Evolutionary conservation across 30 jellyfish, hydroid and myxozoan species (phyloP).

Genomic region (Haliclystus octoradiatus): DNA sequence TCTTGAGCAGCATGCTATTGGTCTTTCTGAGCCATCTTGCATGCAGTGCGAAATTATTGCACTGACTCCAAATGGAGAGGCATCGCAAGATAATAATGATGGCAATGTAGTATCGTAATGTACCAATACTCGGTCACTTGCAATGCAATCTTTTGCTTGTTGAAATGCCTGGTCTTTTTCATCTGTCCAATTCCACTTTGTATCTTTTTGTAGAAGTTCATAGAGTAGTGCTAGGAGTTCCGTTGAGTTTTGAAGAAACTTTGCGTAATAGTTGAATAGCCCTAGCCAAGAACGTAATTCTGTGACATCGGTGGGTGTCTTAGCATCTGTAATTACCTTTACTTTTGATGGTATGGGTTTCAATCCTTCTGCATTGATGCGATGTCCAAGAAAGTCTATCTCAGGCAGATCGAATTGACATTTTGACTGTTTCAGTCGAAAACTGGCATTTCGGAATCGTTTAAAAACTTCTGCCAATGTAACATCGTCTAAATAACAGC

Average conservation of each 20-base stretch:
- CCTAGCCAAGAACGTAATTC: slow-evolving; percentile 36
- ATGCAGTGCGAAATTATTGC: slow-evolving; percentile 56
- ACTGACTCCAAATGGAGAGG: slow-evolving; percentile 64
- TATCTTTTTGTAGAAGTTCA: slow-evolving; percentile 7
- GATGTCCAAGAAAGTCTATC: slow-evolving; percentile 32
- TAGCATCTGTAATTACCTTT: slow-evolving; percentile 24
- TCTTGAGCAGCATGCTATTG: slow-evolving; percentile 43
- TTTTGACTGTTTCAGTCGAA: slow-evolving; percentile 4
- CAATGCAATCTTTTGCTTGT: not conserved
- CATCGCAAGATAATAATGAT: slow-evolving; percentile 32
- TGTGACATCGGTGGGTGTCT: slow-evolving; percentile 27
- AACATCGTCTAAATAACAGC: slow-evolving; percentile 32
- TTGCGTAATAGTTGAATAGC: slow-evolving; percentile 25
- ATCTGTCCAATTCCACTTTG: slow-evolving; percentile 19
- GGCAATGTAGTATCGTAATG: slow-evolving; percentile 48
- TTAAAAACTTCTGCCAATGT: slow-evolving; percentile 10
- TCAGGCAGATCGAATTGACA: slow-evolving; percentile 13
- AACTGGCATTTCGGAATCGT: not conserved
- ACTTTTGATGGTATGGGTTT: slow-evolving; percentile 11
- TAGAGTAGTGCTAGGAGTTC: slow-evolving; percentile 24
- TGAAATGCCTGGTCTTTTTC: slow-evolving; percentile 15
- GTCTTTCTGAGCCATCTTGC: slow-evolving; percentile 45
- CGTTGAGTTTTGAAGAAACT: slow-evolving; percentile 18
- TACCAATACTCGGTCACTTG: slow-evolving; percentile 20
- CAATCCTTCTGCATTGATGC: slow-evolving; percentile 23